Conservation (phyloP, 1,140 invertebrate species). For the Brachionus calyciflorus region DNA sequence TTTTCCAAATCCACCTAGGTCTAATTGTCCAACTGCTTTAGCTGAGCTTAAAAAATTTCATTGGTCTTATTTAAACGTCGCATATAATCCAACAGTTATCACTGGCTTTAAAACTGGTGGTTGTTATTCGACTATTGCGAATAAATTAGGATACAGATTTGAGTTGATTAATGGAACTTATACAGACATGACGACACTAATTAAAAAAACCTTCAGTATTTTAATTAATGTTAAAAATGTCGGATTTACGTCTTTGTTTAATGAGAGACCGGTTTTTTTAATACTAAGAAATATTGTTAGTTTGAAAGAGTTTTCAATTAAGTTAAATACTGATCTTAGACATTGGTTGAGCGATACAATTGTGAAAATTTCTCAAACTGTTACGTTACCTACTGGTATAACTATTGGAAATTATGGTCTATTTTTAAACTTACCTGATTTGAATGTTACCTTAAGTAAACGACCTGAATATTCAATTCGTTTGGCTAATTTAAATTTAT, state of each 20-base stretch:
- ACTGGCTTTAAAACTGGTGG: neutral
- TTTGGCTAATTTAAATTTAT: no score
- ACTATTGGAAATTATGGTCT: neutral
- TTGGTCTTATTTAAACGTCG: constrained; percentile 8
- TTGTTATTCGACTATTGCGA: neutral
- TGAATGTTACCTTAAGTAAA: no score
- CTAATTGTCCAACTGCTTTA: neutral
- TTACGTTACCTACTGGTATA: neutral
- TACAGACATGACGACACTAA: neutral
- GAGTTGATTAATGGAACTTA: neutral
- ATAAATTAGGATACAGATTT: constrained; percentile 12
- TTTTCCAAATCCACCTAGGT: neutral
- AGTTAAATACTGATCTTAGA: neutral
- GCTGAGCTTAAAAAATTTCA: constrained; percentile 9
- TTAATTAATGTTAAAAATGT: neutral
- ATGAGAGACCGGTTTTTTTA: neutral
- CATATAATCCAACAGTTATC: neutral
- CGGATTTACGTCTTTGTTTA: constrained; percentile 19
- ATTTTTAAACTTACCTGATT: constrained; percentile 13
- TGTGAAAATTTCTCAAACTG: neutral
- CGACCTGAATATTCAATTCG: no score
- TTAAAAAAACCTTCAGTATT: neutral
- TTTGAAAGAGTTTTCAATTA: neutral
- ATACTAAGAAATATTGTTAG: neutral
- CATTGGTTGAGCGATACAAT: neutral